Evolutionary conservation across 2,797 vertebrate species (phyloP), one percentile per base, ranked within the genome.

Genomic region (Chelmon rostratus): DNA sequence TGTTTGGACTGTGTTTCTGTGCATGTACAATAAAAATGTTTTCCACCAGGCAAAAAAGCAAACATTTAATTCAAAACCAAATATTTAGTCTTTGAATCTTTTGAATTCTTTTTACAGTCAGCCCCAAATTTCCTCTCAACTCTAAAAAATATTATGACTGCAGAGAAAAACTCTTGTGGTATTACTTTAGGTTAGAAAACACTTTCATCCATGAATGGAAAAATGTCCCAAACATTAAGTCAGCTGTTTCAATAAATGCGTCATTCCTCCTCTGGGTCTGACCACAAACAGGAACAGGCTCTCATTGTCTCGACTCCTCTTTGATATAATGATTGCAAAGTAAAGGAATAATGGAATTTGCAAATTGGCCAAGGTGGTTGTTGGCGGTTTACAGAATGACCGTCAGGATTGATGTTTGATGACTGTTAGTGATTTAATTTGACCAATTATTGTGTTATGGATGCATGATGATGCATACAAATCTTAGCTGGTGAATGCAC

Each of bases 51-150:
- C 33, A 61, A 54, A 77, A 52, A 70, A 40, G 56, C 52, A 31
- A 76, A 78, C 59, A 10, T 16, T 23, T 13, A 68, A 38, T 63
- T 53, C 2, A 65, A 38, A 62, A 52, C 44, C 2, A 73, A 83
- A 82, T 79, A 84, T 81, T 83, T 83, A 46, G 16, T 38, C 53
- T 79, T 73, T 76, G 3, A 35, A 23, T 50, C 33, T 42, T 66
- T 18, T 61, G 13, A 76, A 61, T 68, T 28, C 31, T 31, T 31
- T 28, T 31, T 38, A 46, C 57, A 47, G 4, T 44, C 2, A 2
- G 2, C 21, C 6, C 4, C 9, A 46, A 8, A 58, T 65, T 69
- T 78, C 63, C 44, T 21, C 46, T 31, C 9, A 6, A 44, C 18
- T 74, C 40, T 28, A 18, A 56, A n/a, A 72, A 66, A 42, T 70